phyloP scores from a whole-genome alignment of 2,888 invertebrate species.

The Ophion ventricosus region DNA sequence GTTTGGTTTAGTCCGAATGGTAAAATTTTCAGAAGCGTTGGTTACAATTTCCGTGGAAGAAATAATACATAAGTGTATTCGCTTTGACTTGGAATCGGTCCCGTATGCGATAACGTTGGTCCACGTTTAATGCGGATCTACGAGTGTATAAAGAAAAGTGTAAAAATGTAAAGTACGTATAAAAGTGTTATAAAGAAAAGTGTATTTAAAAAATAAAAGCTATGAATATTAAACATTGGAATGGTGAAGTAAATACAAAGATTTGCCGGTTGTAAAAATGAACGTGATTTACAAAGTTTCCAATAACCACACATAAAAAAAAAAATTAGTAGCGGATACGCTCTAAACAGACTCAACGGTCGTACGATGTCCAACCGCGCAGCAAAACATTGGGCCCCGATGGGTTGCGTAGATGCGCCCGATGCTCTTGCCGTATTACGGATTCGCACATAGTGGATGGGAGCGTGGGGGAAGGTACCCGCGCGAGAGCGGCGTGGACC shows the following conservation, averaged over 20 bases:
- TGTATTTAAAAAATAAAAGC: neutral
- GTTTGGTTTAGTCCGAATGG: neutral
- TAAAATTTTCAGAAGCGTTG: neutral
- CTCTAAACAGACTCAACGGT: too few relatives aligned
- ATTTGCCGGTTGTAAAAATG: neutral
- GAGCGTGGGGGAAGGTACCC: too few relatives aligned
- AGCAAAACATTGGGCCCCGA: too few relatives aligned
- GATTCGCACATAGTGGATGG: too few relatives aligned
- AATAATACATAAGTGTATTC: neutral
- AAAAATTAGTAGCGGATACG: too few relatives aligned
- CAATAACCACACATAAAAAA: too few relatives aligned
- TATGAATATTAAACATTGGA: neutral
- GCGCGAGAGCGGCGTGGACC: too few relatives aligned
- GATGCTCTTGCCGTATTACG: too few relatives aligned
- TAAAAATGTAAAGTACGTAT: neutral
- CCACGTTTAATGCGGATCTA: neutral
- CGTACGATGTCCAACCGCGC: too few relatives aligned
- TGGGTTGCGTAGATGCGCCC: too few relatives aligned
- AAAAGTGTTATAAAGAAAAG: neutral
- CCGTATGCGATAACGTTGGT: neutral
- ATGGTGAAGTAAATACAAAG: neutral
- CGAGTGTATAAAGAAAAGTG: neutral
- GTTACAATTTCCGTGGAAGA: slow-evolving; percentile 1
- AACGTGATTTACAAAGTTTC: too few relatives aligned
- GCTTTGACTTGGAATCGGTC: neutral